These are phyloP conservation scores for Anguilla megastoma DNA, from an alignment of 2,797 vertebrate genomes.

Conservation along the genomic window DNA sequence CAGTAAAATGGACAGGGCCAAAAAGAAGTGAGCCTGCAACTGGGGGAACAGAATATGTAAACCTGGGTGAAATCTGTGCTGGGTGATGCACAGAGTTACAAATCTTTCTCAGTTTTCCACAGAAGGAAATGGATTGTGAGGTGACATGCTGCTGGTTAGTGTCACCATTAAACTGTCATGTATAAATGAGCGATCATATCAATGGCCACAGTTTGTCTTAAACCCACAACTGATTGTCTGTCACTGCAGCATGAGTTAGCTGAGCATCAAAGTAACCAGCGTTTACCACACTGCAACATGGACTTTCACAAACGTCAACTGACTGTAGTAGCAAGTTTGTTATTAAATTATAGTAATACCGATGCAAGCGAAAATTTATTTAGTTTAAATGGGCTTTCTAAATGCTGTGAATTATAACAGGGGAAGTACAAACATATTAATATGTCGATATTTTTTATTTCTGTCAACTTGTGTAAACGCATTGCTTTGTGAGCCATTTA, in stretches of 20 bases:
- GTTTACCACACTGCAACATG: background rate
- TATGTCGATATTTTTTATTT: background rate
- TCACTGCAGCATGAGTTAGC: background rate
- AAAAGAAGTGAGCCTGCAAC: background rate
- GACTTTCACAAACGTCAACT: background rate
- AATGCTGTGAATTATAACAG: background rate
- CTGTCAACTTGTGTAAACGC: background rate
- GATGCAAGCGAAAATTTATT: background rate
- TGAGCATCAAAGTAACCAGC: background rate
- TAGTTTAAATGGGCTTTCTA: background rate
- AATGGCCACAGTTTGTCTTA: background rate
- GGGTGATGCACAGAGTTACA: background rate
- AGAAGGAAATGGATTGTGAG: constrained; percentile 3
- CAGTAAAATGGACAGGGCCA: background rate
- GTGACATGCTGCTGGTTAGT: background rate
- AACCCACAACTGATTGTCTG: background rate
- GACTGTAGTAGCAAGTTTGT: background rate
- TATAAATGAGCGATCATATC: background rate
- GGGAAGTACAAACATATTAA: background rate
- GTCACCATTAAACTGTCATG: background rate
- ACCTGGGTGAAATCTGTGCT: background rate
- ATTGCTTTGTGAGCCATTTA: background rate
- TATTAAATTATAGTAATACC: background rate
- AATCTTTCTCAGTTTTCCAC: background rate
- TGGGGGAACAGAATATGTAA: background rate